Base-by-base conservation (phyloP, 2,113 vertebrate genomes). In the Chionodraco myersi region DNA sequence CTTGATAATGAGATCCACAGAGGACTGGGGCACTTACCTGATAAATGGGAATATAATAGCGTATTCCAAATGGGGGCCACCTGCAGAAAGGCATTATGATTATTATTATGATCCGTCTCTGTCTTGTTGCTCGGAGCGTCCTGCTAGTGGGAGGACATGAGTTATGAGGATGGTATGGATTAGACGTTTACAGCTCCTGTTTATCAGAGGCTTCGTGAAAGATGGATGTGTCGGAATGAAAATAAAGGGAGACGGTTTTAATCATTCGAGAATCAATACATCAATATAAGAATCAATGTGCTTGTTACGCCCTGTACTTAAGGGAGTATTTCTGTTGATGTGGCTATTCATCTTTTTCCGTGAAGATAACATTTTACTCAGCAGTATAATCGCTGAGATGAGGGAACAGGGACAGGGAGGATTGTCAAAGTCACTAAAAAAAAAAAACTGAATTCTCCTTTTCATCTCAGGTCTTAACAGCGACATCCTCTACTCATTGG, bases 401-500 rank as follows among this genome's bases (percentile, higher is more conserved):
- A n/a, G 21, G 30, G 26, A 34, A 49, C 9, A 14, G 68, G 15
- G 52, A 74, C n/a, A 30, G 15, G 60, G 54, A 45, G 4, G n/a
- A 63, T 48, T 63, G 11, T 6, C 23, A 52, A 57, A 60, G 34
- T 23, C 12, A 23, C 2, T 15, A 45, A 41, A 2, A 12, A 14
- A 44, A 47, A 10, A 41, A 11, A 41, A 8, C 3, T 2, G 15
- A 63, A 9, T 23, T 36, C 2, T 58, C 8, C 2, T 67, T 76
- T 72, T 49, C 58, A 11, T 60, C 57, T 13, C 80, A 99, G 98
- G 97, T 49, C 44, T 95, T 12, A 99, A 99, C 81, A 90, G 93
- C 14, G 94, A 96, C 90, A 92, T 99, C 78, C 89, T 93, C 59
- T 99, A 98, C 87, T 96, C 96, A 0, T 80, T 99, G 83, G 67